phyloP scores from a whole-genome alignment of 2,888 invertebrate species.

The Xanthorhoe designata region DNA sequence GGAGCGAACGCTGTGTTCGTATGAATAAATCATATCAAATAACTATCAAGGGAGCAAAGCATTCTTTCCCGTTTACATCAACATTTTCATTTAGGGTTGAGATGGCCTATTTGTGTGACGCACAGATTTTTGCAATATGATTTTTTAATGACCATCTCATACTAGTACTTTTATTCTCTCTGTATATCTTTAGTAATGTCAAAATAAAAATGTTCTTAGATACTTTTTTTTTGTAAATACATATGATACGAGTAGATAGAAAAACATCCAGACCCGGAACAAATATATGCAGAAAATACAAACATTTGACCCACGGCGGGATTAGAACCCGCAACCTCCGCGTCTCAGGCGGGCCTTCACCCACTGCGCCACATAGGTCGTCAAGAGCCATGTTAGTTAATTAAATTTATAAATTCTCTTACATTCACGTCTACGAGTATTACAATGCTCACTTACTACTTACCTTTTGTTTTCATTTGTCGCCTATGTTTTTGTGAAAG shows the following conservation, averaged over 20 bases:
- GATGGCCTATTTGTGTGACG: constrained; percentile 57
- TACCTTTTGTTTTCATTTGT: constrained; percentile 25
- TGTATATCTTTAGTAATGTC: too few species aligned
- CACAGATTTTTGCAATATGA: constrained; percentile 66
- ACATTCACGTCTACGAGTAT: not conserved
- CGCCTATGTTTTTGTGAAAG: constrained; percentile 14
- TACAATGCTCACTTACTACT: not conserved
- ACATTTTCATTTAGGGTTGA: constrained; percentile 70
- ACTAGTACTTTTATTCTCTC: constrained; percentile 32
- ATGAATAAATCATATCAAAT: constrained; percentile 91
- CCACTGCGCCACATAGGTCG: too few species aligned
- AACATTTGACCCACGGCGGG: too few species aligned
- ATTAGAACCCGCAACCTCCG: too few species aligned
- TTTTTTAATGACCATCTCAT: constrained; percentile 63
- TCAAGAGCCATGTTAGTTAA: too few species aligned
- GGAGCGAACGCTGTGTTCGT: constrained; percentile 68
- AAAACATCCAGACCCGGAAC: too few species aligned
- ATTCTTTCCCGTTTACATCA: constrained; percentile 73
- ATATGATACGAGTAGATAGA: too few species aligned
- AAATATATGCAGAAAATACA: too few species aligned
- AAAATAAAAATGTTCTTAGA: too few species aligned
- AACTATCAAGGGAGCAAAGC: constrained; percentile 87
- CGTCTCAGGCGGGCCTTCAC: too few species aligned
- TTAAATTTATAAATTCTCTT: too few species aligned
- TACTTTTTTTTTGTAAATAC: too few species aligned